Base-by-base conservation (phyloP, 2,888 invertebrate species). In the Cataglyphis altisquamis region DNA sequence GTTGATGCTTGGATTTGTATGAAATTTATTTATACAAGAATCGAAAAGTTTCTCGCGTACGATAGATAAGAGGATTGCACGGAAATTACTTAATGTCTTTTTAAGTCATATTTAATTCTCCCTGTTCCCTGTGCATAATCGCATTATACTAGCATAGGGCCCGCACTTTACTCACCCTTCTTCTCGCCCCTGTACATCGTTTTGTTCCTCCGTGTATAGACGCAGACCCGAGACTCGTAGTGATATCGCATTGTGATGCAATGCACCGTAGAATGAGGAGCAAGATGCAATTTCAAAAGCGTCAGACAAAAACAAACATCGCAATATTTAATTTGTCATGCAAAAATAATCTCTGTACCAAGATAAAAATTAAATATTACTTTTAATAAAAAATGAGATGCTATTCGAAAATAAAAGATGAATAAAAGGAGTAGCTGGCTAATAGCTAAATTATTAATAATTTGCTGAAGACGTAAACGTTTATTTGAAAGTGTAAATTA, bases 81-180 rank as follows among this genome's bases (percentile, higher is more conserved):
- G 77, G 70, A 74, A 83, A 80, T 78, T 73, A 78, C 57, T 68
- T 77, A 82, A 86, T 84, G 67, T 25, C 60, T 82, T 81, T 86
- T 86, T 86, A 84, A 86, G 36, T 75, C 84, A 48, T 45, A 66
- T 85, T 66, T 75, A 77, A 82, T 70, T 64, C 67, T 66, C 72
- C 74, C 66, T 68, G 63, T 60, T 68, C 36, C 29, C 57, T n/a
- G 64, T 68, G 74, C 67, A 67, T 84, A 84, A 80, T 80, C 80
- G 74, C 57, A 84, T 84, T 81, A 84, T 68, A 63, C 62, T 12
- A 32, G 57, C 45, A 32, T 52, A 74, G 62, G 75, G 75, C 66
- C 12, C 29, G 36, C n/a, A 67, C 48, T 60, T 36, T n/a, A n/a
- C 48, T 9, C 73, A 25, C 41, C 55, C 64, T 48, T 72, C n/a